Conservation (phyloP, 37 sponge, comb jelly and placozoan species). For the Cliona cf. orientalis region DNA sequence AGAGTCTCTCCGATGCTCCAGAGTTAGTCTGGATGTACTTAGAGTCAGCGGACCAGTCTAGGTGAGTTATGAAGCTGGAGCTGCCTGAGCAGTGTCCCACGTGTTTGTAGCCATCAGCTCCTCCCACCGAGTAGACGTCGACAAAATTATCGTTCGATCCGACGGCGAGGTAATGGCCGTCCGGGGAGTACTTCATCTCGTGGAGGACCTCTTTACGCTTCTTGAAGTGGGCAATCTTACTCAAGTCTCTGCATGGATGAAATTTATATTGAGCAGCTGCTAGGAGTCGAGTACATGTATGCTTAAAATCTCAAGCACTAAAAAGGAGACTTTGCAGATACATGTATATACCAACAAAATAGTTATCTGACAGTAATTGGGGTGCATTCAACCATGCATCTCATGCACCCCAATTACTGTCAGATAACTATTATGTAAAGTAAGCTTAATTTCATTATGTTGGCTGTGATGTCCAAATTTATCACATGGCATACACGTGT, state of each 20-base stretch:
- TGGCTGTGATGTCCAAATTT: no score
- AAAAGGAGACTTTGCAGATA: no score
- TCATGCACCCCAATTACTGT: no score
- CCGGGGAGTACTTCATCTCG: conserved; percentile 95
- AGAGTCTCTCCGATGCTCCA: conserved; percentile 90
- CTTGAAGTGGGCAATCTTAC: conserved; percentile 59
- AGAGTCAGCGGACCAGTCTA: conserved; percentile 94
- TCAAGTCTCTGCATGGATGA: conserved; percentile 67
- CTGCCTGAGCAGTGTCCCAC: conserved; percentile 78
- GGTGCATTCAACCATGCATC: no score
- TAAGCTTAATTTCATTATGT: no score
- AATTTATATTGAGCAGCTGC: no score
- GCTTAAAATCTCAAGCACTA: no score
- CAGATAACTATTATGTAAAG: no score
- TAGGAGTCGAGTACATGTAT: no score
- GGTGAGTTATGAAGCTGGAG: conserved; percentile 96
- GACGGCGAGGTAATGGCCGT: conserved; percentile 90
- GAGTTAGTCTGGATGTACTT: conserved; percentile 91
- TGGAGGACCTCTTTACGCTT: conserved; percentile 92
- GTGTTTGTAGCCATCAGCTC: conserved; percentile 64
- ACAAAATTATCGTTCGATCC: conserved; percentile 97
- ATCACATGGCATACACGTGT: no score
- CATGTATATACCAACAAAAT: no score
- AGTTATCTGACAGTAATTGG: no score
- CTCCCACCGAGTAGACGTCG: conserved; percentile 87